Conservation (phyloP, 2,113 vertebrate genomes). For the Hemicordylus capensis region DNA sequence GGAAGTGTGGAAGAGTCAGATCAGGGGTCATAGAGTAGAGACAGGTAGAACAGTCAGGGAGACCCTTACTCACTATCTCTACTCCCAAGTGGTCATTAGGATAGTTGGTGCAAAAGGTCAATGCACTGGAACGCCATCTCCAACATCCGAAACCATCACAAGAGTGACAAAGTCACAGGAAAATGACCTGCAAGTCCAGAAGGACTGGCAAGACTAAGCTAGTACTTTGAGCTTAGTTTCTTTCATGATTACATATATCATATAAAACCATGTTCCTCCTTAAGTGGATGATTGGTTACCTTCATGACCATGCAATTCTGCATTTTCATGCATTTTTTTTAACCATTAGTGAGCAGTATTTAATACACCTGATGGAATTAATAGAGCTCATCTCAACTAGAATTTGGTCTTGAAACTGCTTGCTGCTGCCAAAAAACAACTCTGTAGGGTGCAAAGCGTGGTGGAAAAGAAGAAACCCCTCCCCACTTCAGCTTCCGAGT, state of each 20-base stretch:
- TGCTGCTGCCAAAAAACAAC: slow-evolving; percentile 54
- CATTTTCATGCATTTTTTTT: background rate
- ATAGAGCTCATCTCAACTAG: background rate
- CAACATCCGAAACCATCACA: background rate
- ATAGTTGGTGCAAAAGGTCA: no score
- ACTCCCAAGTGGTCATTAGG: no score
- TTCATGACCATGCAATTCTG: no score
- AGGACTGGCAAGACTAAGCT: background rate
- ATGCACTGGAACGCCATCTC: no score
- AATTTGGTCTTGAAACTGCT: slow-evolving; percentile 17
- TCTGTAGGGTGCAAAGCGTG: no score
- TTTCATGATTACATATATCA: background rate
- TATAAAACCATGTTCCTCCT: background rate
- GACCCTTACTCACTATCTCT: no score
- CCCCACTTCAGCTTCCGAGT: no score
- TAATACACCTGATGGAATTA: background rate
- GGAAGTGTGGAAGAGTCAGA: no score
- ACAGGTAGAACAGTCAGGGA: no score
- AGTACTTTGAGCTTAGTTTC: background rate
- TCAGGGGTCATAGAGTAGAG: no score
- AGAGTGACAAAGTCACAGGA: background rate
- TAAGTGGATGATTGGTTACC: background rate
- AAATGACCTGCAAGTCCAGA: background rate
- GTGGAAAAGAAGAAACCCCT: no score
- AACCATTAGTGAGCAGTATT: background rate